Evolutionary conservation across 2,888 invertebrate genomes (phyloP).

Genomic region (Oligia latruncula): DNA sequence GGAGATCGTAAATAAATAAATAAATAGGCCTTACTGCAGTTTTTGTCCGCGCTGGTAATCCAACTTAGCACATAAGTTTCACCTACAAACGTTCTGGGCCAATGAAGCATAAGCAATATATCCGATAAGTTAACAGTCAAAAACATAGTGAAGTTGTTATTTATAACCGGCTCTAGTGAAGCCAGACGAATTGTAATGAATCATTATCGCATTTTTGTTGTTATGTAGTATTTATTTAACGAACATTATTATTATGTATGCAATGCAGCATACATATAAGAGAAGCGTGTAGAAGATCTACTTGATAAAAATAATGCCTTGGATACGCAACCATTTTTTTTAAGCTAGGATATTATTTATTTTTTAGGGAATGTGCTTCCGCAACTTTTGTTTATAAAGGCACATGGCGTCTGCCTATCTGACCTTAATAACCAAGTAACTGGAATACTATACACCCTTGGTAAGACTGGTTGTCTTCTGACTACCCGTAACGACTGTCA

Average conservation of each 20-base stretch:
- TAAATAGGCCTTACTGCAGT: not conserved
- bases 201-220: not conserved
- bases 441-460: too few species aligned
- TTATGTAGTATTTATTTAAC: conserved; percentile 7
- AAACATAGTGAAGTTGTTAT: not conserved
- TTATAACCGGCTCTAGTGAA: not conserved
- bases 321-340: too few species aligned
- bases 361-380: too few species aligned
- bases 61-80: not conserved
- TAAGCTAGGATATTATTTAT: too few species aligned
- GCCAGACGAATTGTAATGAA: conserved; percentile 12
- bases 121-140: conserved; percentile 15
- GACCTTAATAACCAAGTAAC: too few species aligned
- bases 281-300: not conserved
- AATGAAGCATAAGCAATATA: conserved; percentile 9
- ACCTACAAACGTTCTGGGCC: not conserved
- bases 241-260: not conserved
- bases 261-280: not conserved
- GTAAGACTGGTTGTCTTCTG: too few species aligned
- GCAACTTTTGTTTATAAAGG: too few species aligned
- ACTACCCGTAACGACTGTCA: too few species aligned
- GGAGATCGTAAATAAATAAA: not conserved
- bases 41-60: not conserved
- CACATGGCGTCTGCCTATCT: too few species aligned
- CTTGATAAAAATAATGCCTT: not conserved